phyloP scores from a whole-genome alignment of 2,797 vertebrate genomes.

The Manis crassicaudata region DNA sequence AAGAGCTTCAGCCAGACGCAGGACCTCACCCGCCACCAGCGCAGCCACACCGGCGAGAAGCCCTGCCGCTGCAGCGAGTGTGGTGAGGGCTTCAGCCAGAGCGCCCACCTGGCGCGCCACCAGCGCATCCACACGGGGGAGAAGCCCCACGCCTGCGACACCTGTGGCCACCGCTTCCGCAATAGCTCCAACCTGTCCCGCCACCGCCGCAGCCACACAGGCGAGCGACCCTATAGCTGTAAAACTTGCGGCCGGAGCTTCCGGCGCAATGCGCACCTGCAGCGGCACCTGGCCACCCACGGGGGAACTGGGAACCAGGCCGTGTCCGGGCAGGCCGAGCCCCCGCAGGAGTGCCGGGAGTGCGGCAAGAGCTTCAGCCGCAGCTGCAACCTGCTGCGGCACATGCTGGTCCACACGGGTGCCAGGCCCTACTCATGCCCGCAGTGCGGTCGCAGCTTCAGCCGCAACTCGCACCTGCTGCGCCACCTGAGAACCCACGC shows the following conservation, averaged over 20 bases:
- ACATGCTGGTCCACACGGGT: constrained; percentile 78
- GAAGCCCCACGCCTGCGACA: constrained; percentile 82
- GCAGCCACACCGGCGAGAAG: constrained; percentile 78
- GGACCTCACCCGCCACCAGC: constrained; percentile 79
- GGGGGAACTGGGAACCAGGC: not conserved
- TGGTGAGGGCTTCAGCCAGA: constrained; percentile 81
- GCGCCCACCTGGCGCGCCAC: constrained; percentile 80
- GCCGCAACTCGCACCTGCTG: constrained; percentile 81
- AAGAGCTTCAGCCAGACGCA: constrained; percentile 80
- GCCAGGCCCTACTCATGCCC: constrained; percentile 75
- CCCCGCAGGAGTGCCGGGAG: constrained; percentile 75
- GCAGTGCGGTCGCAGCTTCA: constrained; percentile 75
- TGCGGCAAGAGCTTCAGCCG: constrained; percentile 82
- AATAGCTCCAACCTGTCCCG: constrained; percentile 84
- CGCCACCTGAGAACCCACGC: constrained; percentile 75
- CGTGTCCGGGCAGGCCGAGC: not conserved
- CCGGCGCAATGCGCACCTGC: constrained; percentile 77
- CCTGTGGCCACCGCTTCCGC: constrained; percentile 83
- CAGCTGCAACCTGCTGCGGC: constrained; percentile 78
- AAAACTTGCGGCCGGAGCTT: constrained; percentile 79
- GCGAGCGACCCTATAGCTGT: constrained; percentile 78
- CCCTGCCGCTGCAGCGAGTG: constrained; percentile 82
- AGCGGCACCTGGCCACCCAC: constrained; percentile 77
- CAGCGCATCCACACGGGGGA: constrained; percentile 82
- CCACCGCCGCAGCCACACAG: constrained; percentile 81